Conservation (phyloP, 2,888 invertebrate genomes). For the Chrysina gloriosa region DNA sequence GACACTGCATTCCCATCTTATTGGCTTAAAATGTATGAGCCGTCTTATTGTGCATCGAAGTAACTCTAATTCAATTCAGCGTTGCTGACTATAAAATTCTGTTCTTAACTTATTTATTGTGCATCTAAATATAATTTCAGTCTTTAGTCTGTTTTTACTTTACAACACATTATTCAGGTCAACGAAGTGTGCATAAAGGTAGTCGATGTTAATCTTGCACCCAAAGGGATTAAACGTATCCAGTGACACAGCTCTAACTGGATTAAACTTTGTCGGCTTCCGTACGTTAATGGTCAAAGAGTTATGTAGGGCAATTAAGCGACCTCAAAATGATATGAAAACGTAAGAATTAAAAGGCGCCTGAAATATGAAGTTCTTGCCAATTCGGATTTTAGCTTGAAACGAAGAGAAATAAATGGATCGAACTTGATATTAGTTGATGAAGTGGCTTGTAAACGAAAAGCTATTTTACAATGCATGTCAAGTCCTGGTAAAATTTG, state of each 20-base stretch:
- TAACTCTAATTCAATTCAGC: background rate
- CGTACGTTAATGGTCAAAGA: background rate
- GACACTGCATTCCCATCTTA: conserved; percentile 12
- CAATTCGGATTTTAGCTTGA: too few species aligned
- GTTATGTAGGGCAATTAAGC: conserved; percentile 21
- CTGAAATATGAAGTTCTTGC: too few species aligned
- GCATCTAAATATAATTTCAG: background rate
- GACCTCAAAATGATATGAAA: background rate
- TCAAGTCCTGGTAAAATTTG: too few species aligned
- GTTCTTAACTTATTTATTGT: conserved; percentile 8
- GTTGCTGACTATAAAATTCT: background rate
- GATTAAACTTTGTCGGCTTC: conserved; percentile 18
- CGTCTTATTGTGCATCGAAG: background rate
- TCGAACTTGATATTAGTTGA: too few species aligned
- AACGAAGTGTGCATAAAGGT: background rate
- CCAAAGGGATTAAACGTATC: conserved; percentile 11
- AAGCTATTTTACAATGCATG: too few species aligned
- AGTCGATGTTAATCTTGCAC: background rate
- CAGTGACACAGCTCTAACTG: conserved; percentile 3
- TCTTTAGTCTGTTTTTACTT: background rate
- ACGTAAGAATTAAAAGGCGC: too few species aligned
- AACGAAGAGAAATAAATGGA: too few species aligned
- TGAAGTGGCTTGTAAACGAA: too few species aligned
- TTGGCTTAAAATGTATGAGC: conserved; percentile 4
- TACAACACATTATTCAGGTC: background rate